Evolutionary conservation across 2,888 invertebrate species (phyloP).

Genomic region (Odontomyia ornata): DNA sequence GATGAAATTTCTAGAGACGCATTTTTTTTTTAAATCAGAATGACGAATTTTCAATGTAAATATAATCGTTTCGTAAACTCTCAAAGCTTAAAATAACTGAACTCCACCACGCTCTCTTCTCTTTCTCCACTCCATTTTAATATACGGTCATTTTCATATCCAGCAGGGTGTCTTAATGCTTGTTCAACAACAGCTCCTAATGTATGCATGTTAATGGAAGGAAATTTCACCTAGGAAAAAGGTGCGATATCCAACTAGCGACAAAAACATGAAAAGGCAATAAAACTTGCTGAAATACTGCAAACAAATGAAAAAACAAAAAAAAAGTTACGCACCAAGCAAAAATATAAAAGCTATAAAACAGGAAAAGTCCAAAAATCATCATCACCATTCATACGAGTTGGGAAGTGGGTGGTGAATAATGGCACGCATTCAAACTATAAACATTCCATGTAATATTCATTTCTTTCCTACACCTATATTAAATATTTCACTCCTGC

Average conservation of each 20-base stretch:
- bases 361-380: not conserved
- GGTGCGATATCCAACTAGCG: slow-evolving; percentile 26
- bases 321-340: not conserved
- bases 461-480: too few species aligned
- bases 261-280: slow-evolving; percentile 28
- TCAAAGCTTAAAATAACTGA: too few species aligned
- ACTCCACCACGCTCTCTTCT: too few species aligned
- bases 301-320: not conserved
- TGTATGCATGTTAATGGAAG: slow-evolving; percentile 21
- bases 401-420: not conserved
- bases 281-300: slow-evolving; percentile 7
- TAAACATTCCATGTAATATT: slow-evolving; percentile 10
- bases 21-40: too few species aligned
- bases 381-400: too few species aligned
- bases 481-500: too few species aligned
- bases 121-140: too few species aligned
- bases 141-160: not conserved
- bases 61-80: too few species aligned
- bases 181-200: slow-evolving; percentile 31
- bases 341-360: not conserved
- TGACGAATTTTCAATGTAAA: too few species aligned
- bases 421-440: slow-evolving; percentile 28
- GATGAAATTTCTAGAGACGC: too few species aligned
- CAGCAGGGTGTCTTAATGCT: slow-evolving; percentile 23
- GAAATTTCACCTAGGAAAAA: slow-evolving; percentile 14